Conservation (phyloP, 2,888 invertebrate species). For the Pammene aurita region DNA sequence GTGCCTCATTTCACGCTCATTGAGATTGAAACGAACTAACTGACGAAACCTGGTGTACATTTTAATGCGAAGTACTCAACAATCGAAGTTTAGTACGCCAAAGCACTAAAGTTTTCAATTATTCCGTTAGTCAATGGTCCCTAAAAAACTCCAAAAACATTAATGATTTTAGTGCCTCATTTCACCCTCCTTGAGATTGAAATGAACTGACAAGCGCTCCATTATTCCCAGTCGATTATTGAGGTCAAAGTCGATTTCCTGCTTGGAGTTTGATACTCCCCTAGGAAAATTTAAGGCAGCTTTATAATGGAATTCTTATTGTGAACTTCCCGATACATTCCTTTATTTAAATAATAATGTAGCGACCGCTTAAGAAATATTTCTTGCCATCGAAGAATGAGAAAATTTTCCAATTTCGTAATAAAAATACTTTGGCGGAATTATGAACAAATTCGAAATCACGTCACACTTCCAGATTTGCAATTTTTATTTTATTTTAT, state of each 20-base stretch:
- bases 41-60: too few relatives aligned
- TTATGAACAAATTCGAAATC: too few relatives aligned
- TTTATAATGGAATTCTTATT: conserved; percentile 30
- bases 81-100: neutral
- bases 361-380: neutral
- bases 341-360: conserved; percentile 12
- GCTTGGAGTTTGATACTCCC: conserved; percentile 12
- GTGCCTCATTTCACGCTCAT: too few relatives aligned
- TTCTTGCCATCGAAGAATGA: neutral
- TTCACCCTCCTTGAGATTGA: conserved; percentile 28
- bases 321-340: conserved; percentile 11
- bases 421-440: neutral
- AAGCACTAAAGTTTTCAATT: neutral
- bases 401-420: neutral
- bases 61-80: neutral
- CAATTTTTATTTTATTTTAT: too few relatives aligned
- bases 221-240: conserved; percentile 24
- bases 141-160: conserved; percentile 16
- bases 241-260: conserved; percentile 15
- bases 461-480: neutral
- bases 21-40: too few relatives aligned
- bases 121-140: neutral
- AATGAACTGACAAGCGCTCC: conserved; percentile 26
- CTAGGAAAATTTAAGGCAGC: conserved; percentile 19
- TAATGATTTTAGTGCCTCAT: conserved; percentile 23